phyloP scores from a whole-genome alignment of 1,140 invertebrate species.

The Dendroctonus valens region DNA sequence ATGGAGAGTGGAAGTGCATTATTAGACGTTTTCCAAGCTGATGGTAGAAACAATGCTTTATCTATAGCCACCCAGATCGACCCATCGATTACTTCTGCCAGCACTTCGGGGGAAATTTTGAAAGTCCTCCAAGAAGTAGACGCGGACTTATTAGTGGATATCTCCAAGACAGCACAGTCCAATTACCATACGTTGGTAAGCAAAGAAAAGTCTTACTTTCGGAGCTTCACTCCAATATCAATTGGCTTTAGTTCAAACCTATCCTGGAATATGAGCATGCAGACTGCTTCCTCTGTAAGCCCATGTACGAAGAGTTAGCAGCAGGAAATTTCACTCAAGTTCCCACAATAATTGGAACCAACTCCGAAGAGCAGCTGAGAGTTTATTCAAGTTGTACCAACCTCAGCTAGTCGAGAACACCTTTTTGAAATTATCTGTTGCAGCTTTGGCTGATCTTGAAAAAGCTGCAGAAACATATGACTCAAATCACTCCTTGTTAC shows the following conservation, averaged over 20 bases:
- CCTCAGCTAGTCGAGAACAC: background rate
- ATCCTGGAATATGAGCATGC: slow-evolving; percentile 22
- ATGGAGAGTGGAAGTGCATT: slow-evolving; percentile 15
- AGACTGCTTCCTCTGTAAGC: slow-evolving; percentile 13
- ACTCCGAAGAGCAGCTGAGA: slow-evolving; percentile 36
- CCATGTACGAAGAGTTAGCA: slow-evolving; percentile 21
- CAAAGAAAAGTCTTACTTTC: too few species aligned
- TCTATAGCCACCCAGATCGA: slow-evolving; percentile 5
- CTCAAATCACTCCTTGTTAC: background rate
- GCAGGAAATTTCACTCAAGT: slow-evolving; percentile 39
- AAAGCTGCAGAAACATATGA: background rate
- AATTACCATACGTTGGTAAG: too few species aligned
- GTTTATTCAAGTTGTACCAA: background rate
- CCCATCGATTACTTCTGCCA: background rate
- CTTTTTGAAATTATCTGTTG: background rate
- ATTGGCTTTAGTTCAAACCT: slow-evolving; percentile 16
- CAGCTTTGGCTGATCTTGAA: background rate
- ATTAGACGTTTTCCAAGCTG: background rate
- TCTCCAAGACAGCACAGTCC: background rate
- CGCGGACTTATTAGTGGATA: slow-evolving; percentile 4
- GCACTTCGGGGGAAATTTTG: slow-evolving; percentile 9
- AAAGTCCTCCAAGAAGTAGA: slow-evolving; percentile 12
- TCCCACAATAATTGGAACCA: slow-evolving; percentile 41
- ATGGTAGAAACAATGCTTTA: slow-evolving; percentile 5
- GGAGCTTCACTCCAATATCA: background rate